Evolutionary conservation across 2,113 vertebrate species (phyloP), one percentile per base, ranked within the genome.

Genomic region (Rhizomys pruinosus): DNA sequence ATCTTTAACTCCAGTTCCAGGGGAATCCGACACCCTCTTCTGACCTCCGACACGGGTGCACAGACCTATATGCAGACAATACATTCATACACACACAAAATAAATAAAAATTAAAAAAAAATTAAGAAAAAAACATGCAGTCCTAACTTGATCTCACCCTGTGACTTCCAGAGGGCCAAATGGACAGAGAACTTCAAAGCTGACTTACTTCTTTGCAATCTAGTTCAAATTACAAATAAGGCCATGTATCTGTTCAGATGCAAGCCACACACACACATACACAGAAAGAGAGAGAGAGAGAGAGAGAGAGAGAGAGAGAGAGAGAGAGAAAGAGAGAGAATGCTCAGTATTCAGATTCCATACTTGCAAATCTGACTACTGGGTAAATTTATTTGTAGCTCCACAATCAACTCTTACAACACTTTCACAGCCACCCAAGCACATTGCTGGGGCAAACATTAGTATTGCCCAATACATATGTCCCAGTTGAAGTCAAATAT

Each of bases 151-250:
- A 16, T 4, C 25, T 23, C 34, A 16, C 13, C 3, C 0, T 5
- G 34, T 0, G 15, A 42, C 3, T 37, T 77, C 52, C 77, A 61
- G 25, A 55, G 19, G 15, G 34, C 1, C 22, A 1, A 13, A 4
- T 0, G 0, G 22, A 59, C 11, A 37, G 0, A 1, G 7, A 8
- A 7, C 4, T 0, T 19, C 8, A 27, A 34, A 0, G 25, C 4
- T 5, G 11, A 19, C 2, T n/a, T 34, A 19, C 2, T n/a, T 34
- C 63, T 44, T 44, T 19, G 17, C 0, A 16, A 7, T 37, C 39
- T 7, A 17, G 37, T 32, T 76, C 44, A 27, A 55, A 42, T 63
- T 10, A 3, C 5, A 44, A 44, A 23, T 0, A 8, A 32, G 4
- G 22, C 15, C 29, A 1, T 12, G 19, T 3, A 3, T n/a, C 7